Conservation (phyloP, 2,113 vertebrate genomes). For the Verasper variegatus region DNA sequence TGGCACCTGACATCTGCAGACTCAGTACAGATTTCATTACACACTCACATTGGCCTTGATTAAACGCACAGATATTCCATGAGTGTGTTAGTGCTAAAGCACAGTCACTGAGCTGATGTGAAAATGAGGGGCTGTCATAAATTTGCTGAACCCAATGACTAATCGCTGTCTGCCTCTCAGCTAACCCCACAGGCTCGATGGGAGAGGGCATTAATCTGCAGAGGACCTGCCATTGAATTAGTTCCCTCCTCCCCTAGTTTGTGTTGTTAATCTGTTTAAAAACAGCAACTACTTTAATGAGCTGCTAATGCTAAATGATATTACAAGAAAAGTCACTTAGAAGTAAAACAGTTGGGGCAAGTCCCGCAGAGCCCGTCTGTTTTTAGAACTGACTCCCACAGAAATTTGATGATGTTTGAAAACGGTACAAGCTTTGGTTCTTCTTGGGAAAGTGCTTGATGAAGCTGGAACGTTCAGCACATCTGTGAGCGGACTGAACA, state of each 20-base stretch:
- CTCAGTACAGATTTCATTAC: conserved; percentile 11
- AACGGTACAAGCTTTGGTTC: conserved; percentile 4
- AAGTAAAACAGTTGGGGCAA: conserved; percentile 1
- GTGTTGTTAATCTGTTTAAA: conserved; percentile 36
- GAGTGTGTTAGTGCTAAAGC: conserved; percentile 29
- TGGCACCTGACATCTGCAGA: neutral
- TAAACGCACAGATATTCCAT: conserved; percentile 51
- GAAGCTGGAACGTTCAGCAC: neutral
- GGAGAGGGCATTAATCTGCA: conserved; percentile 57
- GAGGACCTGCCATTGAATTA: conserved; percentile 33
- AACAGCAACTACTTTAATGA: conserved; percentile 42
- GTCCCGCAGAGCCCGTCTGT: conserved; percentile 4
- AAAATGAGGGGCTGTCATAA: conserved; percentile 67
- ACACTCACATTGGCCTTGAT: conserved; percentile 27
- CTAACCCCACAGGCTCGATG: conserved; percentile 56
- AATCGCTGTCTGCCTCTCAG: conserved; percentile 64
- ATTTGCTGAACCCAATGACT: conserved; percentile 51
- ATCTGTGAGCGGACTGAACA: neutral
- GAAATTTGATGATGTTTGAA: neutral
- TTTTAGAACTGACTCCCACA: neutral
- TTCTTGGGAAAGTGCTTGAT: neutral
- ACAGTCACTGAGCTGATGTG: conserved; percentile 56
- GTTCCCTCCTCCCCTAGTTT: conserved; percentile 25
- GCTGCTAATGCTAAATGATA: conserved; percentile 35
- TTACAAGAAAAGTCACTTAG: conserved; percentile 24